phyloP scores from a whole-genome alignment of 2,888 invertebrate species.

The Gnatocerus cornutus region DNA sequence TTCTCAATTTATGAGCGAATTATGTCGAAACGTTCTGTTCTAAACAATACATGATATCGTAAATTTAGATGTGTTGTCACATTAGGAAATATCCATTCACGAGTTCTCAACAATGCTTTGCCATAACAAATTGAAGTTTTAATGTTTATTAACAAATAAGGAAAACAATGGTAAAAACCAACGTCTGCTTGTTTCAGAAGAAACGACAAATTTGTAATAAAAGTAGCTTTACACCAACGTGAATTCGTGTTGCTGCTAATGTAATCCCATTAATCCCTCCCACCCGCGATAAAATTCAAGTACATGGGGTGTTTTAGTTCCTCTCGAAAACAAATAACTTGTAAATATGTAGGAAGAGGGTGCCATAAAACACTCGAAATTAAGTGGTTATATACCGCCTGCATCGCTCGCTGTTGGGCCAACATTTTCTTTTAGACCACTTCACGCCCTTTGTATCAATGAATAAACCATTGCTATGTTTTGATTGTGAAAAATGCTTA shows the following conservation, averaged over 20 bases:
- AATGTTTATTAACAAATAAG: too few relatives aligned
- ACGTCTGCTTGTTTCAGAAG: neutral
- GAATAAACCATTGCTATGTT: neutral
- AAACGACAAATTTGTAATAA: neutral
- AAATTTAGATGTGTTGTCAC: too few relatives aligned
- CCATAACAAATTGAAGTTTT: too few relatives aligned
- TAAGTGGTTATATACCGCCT: conserved; percentile 39
- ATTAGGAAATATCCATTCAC: too few relatives aligned
- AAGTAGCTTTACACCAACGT: neutral
- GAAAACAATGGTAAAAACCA: too few relatives aligned
- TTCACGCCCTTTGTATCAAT: conserved; percentile 40
- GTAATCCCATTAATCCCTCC: conserved; percentile 31
- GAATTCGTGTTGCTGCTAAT: conserved; percentile 5
- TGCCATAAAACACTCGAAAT: conserved; percentile 45
- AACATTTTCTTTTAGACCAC: conserved; percentile 39
- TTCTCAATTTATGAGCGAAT: too few relatives aligned
- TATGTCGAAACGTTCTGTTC: too few relatives aligned
- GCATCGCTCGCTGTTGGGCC: conserved; percentile 35
- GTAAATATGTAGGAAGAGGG: conserved; percentile 37
- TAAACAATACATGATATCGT: too few relatives aligned
- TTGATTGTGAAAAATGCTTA: neutral
- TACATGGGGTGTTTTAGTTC: conserved; percentile 18
- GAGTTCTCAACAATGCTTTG: too few relatives aligned
- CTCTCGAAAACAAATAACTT: conserved; percentile 40
- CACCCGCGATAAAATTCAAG: conserved; percentile 19